Evolutionary conservation across 92 coral and sea anemone species (phyloP), one percentile per base, ranked within the genome.

Genomic region (Umimayanthus kanabou): DNA sequence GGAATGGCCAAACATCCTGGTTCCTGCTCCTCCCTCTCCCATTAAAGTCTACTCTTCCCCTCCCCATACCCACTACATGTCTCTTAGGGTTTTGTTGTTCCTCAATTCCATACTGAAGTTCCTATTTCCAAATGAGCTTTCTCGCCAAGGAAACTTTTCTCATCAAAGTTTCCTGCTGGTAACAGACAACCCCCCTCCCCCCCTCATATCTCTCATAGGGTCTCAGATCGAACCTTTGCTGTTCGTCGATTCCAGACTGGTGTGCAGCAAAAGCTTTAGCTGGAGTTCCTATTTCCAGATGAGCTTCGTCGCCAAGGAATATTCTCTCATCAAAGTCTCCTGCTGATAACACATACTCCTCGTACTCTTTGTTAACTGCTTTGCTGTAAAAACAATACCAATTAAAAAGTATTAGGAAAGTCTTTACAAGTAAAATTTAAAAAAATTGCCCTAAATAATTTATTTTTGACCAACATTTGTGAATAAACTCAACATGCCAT

Each of bases 271-370:
- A 93, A n/a, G 90, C 90, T 85, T 95, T 96, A 28, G 96, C 96
- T 49, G 99, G 99, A 20, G 99, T 96, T 2, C 99, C 99, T 77
- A 96, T 96, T 84, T 96, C 99, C 0, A 90, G 76, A 43, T 96
- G 98, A 6, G 99, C 98, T 76, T 96, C 96, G 16, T 95, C 98
- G 33, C 93, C 96, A 42, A 96, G 90, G 82, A 96, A 96, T 58
- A 96, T 95, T 89, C 99, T 87, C 83, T 96, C 99, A 88, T 96
- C 99, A 95, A 96, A 96, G 81, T 96, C 99, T 4, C 99, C 99
- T 45, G 98, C 98, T 23, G 99, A 96, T 71, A 96, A 73, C n/a
- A 96, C 99, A 84, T 93, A 96, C 84, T 95, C 96, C 43, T 96
- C 99, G 22, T 96, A 96, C 37, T 95, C 96, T 74, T 87, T 87